Evolutionary conservation across 1,140 invertebrate genomes (phyloP).

Genomic region (Drosophila nannoptera): DNA sequence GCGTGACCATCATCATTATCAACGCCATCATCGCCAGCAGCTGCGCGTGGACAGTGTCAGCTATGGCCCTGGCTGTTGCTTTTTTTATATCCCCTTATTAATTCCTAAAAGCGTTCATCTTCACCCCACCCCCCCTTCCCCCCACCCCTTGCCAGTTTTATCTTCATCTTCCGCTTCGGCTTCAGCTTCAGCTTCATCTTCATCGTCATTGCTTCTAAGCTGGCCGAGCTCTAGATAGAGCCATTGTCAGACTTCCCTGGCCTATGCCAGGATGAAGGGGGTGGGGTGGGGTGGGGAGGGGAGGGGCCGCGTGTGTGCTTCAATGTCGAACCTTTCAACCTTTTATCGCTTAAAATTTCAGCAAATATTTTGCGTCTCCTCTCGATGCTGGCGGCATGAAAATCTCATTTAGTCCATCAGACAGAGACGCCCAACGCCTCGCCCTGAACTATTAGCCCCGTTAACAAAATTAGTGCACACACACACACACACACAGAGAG

Average conservation of each 20-base stretch:
- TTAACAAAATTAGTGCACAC: constrained; percentile 56
- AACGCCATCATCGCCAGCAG: constrained; percentile 17
- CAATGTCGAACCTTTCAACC: constrained; percentile 52
- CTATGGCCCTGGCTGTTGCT: constrained; percentile 21
- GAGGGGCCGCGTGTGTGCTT: not conserved
- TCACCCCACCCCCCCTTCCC: too few relatives aligned
- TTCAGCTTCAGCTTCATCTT: too few relatives aligned
- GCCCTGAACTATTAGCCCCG: constrained; percentile 55
- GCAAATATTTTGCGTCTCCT: constrained; percentile 59
- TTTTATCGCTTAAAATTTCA: constrained; percentile 68
- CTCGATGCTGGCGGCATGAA: constrained; percentile 35
- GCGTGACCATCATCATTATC: constrained; percentile 21
- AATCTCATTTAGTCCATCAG: constrained; percentile 49
- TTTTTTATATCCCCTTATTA: constrained; percentile 52
- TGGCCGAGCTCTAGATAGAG: constrained; percentile 15
- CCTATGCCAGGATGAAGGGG: too few relatives aligned
- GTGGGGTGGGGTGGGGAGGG: too few relatives aligned
- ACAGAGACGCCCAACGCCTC: constrained; percentile 30
- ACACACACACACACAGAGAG: constrained; percentile 24
- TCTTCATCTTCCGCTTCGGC: too few relatives aligned
- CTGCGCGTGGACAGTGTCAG: not conserved
- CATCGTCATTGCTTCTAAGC: constrained; percentile 66
- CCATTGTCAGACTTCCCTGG: constrained; percentile 31
- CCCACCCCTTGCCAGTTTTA: too few relatives aligned
- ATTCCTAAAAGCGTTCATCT: constrained; percentile 71